Base-by-base conservation (phyloP, 2,888 invertebrate species). In the Elmis aenea region DNA sequence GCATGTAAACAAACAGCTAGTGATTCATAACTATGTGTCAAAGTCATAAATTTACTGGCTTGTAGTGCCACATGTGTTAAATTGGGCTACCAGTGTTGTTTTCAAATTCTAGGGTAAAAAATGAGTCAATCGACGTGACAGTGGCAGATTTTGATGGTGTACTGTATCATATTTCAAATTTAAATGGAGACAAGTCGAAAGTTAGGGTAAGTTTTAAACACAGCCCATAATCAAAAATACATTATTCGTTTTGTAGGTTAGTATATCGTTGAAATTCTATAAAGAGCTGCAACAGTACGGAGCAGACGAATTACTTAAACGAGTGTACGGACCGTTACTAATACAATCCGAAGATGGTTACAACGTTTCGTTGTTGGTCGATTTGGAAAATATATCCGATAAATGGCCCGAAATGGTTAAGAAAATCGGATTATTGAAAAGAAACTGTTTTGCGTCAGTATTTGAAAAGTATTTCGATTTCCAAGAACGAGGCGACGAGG, bases 401-500 rank as follows among this genome's bases (percentile, higher is more conserved):
- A 84, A 95, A 66, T 92, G 91, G 85, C 88, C 88, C 66, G 79
- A 80, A 44, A 67, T 91, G 55, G 91, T 95, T 52, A 88, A 88
- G 69, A 92, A 89, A 72, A 85, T 95, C 52, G 93, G 95, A 11
- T 77, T 95, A 34, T 72, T 99, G 45, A 99, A 99, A 71, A 79
- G 97, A 60, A 93, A 99, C 73, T 99, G 99, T 72, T 99, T 99
- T 71, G 97, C 97, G 26, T 95, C 96, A 9, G 96, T 99, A 42
- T 99, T 99, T 72, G 96, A 99, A 69, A 96, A 97, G 65, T 99
- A 99, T 75, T 99, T 99, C 71, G 87, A 95, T 66, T 91, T 91
- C 69, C 96, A 99, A 73, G 93, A 94, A 66, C 81, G 85, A 54
- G 95, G 92, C 1, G 85, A 89, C 60, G 85, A 88, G 57, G 85